These are phyloP conservation scores for Setophaga kirtlandii DNA, from an alignment of 2,113 vertebrate species.

Conservation along the genomic window DNA sequence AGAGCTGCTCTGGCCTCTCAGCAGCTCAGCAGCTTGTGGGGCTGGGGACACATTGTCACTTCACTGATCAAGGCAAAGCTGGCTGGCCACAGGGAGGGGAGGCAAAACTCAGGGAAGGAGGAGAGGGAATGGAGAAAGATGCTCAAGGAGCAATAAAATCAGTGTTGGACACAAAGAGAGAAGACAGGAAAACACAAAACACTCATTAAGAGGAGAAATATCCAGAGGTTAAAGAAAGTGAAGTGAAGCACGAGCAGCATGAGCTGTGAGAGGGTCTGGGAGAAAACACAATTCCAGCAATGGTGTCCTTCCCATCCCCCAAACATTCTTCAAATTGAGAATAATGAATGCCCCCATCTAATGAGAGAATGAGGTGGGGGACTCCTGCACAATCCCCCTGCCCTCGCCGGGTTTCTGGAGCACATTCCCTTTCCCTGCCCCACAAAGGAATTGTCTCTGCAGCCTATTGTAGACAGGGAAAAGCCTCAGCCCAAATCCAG, in stretches of 20 bases:
- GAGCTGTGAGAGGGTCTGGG: background rate
- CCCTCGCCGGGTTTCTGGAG: background rate
- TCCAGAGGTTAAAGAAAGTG: background rate
- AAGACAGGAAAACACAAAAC: background rate
- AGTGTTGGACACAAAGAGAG: background rate
- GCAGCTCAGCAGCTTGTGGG: background rate
- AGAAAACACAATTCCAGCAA: background rate
- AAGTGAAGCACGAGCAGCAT: background rate
- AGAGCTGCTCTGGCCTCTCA: rapidly evolving
- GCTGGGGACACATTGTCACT: background rate
- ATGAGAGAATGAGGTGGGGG: background rate
- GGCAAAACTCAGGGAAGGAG: background rate
- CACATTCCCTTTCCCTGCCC: background rate
- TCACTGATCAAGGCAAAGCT: background rate
- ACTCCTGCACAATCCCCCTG: background rate
- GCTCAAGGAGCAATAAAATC: background rate
- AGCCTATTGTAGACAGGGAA: background rate
- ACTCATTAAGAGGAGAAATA: background rate
- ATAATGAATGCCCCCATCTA: background rate
- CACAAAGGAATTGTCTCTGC: background rate
- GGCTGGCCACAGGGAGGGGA: background rate
- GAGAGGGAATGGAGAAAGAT: background rate
- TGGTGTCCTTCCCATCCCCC: background rate
- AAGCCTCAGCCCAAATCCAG: background rate
- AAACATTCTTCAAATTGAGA: background rate